Base-by-base conservation (phyloP, 1,140 invertebrate genomes). In the Pogonomyrmex barbatus region DNA sequence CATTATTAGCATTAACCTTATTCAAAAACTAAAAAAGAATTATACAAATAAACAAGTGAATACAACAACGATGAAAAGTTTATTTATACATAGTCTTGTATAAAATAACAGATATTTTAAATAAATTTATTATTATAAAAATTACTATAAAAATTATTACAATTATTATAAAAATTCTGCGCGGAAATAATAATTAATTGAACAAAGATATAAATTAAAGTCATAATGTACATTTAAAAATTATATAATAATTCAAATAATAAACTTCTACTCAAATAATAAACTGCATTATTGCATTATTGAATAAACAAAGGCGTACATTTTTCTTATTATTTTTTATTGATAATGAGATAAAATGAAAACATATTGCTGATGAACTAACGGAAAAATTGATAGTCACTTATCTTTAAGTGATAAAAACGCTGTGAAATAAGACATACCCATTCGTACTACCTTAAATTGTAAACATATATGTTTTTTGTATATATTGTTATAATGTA, bases 381-480 rank as follows among this genome's bases (percentile, higher is more conserved):
- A 68, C 2, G 24, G 24, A 24, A 24, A 9, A n/a, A 47, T 70
- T 6, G 24, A 4, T 33, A 9, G 2, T 70, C 39, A 70, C 2
- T 56, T 56, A 17, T 52, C 33, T 73, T 54, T 73, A 3, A 73
- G n/a, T 39, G 70, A 73, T 39, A 73, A 24, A 24, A 73, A 73
- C 14, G 70, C 52, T 56, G 70, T 73, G 3, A 73, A 73, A 8
- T 73, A 73, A 54, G 70, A 42, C 33, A 56, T 36, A 14, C 14
- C 50, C 50, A 73, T 56, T n/a, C 33, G 70, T 36, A 73, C 4
- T 3, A 73, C 70, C 70, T 73, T 73, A 10, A 73, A 73, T 39
- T 17, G n/a, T 6, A 39, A 2, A 63, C 17, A 12, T 0, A 9
- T 58, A 30, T 8, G 3, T 58, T 58, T 58, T 58, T 30, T 30